phyloP scores from a whole-genome alignment of 2,888 invertebrate species.

The Leptinotarsa juncta region DNA sequence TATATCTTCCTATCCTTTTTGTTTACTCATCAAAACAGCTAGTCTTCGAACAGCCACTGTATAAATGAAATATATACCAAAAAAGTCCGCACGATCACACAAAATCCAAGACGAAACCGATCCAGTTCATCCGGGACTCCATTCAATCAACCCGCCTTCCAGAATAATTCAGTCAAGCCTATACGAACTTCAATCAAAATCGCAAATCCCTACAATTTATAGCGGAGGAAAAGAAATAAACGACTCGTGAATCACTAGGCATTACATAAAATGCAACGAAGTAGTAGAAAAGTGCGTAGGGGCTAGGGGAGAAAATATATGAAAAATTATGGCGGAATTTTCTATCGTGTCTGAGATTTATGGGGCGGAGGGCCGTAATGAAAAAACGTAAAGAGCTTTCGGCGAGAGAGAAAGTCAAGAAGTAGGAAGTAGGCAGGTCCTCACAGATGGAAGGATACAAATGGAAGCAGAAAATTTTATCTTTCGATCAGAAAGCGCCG shows the following conservation, averaged over 20 bases:
- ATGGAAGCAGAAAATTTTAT: conserved; percentile 23
- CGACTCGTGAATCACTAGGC: conserved; percentile 47
- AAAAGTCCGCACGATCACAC: conserved; percentile 6
- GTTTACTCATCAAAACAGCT: no score
- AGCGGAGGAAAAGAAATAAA: conserved; percentile 31
- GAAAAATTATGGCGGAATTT: conserved; percentile 55
- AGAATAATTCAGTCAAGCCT: conserved; percentile 14
- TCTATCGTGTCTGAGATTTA: conserved; percentile 52
- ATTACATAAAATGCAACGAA: conserved; percentile 47
- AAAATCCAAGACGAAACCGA: conserved; percentile 1
- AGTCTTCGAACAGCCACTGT: no score
- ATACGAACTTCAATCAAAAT: conserved; percentile 24
- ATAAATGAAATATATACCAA: background rate
- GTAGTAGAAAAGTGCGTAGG: conserved; percentile 37
- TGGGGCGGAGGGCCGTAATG: conserved; percentile 38
- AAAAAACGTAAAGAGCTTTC: conserved; percentile 46
- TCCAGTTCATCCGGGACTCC: conserved; percentile 2
- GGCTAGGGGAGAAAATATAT: conserved; percentile 47
- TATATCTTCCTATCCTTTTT: no score
- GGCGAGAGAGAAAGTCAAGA: conserved; percentile 27
- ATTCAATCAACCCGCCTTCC: conserved; percentile 4
- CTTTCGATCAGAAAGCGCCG: conserved; percentile 16
- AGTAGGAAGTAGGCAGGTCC: conserved; percentile 25
- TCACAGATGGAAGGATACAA: conserved; percentile 28
- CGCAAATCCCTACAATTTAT: conserved; percentile 21